Evolutionary conservation across 2,888 invertebrate genomes (phyloP).

Genomic region (Pinctada fucata): DNA sequence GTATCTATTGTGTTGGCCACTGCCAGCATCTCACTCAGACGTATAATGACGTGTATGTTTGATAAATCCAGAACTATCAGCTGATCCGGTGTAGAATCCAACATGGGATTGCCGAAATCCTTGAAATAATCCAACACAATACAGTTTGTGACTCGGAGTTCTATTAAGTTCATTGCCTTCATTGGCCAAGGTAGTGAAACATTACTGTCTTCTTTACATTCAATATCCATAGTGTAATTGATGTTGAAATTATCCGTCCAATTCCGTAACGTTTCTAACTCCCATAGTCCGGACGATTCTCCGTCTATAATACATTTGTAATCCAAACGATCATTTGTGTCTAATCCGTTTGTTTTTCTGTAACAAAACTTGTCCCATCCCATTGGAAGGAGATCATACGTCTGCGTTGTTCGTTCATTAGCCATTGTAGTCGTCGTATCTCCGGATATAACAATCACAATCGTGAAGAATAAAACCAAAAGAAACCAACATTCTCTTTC

Average conservation of each 20-base stretch:
- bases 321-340: background rate
- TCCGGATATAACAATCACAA: background rate
- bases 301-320: constrained; percentile 15
- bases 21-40: constrained; percentile 27
- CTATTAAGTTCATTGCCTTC: constrained; percentile 45
- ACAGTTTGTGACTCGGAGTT: constrained; percentile 44
- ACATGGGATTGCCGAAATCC: constrained; percentile 32
- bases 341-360: background rate
- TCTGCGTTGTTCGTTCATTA: background rate
- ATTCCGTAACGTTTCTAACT: constrained; percentile 12
- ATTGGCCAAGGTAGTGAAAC: constrained; percentile 54
- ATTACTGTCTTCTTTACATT: constrained; percentile 38
- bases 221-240: constrained; percentile 40
- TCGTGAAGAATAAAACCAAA: background rate
- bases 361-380: constrained; percentile 44
- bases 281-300: constrained; percentile 18
- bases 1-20: constrained; percentile 31
- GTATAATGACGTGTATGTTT: constrained; percentile 33
- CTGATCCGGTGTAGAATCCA: constrained; percentile 42
- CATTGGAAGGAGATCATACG: constrained; percentile 18
- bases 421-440: background rate
- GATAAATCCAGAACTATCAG: constrained; percentile 43
- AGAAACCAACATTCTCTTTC: background rate
- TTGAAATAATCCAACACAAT: constrained; percentile 42
- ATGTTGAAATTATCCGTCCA: constrained; percentile 15